These are phyloP conservation scores for Eurystomus glaucurus DNA, from an alignment of 2,797 vertebrate species.

Conservation along the genomic window DNA sequence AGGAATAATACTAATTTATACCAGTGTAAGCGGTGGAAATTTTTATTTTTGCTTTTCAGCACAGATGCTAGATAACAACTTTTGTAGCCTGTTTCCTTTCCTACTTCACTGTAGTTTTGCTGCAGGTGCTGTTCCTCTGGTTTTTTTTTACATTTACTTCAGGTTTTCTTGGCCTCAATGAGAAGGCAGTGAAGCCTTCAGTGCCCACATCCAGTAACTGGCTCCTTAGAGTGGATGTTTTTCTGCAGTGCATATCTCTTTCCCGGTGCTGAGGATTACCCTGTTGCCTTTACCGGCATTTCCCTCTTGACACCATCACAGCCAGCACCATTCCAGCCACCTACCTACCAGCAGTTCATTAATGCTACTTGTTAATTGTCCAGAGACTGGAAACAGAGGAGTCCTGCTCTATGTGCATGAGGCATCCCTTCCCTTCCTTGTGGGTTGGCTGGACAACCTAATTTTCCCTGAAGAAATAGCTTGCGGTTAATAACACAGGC, in stretches of 20 bases:
- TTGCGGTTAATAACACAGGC: background rate
- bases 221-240: background rate
- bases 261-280: background rate
- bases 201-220: background rate
- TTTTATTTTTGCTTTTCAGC: slow-evolving; percentile 20
- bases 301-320: background rate
- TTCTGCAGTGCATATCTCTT: background rate
- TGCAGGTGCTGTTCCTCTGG: background rate
- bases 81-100: background rate
- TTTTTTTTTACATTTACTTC: background rate
- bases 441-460: background rate
- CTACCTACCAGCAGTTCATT: background rate
- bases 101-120: background rate
- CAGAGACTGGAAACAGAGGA: background rate
- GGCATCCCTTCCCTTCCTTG: background rate
- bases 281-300: background rate
- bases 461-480: background rate
- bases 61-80: background rate
- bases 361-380: background rate
- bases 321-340: background rate
- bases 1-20: slow-evolving; percentile 34
- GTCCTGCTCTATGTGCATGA: background rate
- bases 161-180: background rate
- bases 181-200: background rate
- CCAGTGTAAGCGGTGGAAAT: background rate